Base-by-base conservation (phyloP, 2,888 invertebrate genomes). In the Parelbella ahira region DNA sequence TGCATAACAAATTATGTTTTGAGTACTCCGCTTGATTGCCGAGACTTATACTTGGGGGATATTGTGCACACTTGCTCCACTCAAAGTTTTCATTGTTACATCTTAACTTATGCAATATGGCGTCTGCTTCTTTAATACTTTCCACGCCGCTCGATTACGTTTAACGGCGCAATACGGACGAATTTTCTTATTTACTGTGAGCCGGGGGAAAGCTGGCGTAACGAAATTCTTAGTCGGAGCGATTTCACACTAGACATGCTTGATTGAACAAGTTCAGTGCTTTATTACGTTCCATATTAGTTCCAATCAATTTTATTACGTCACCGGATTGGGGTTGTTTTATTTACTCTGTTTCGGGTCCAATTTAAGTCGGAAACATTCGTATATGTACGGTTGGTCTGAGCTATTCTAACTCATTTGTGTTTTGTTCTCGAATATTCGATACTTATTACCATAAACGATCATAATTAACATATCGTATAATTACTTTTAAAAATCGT, bases 101-200 rank as follows among this genome's bases (percentile, higher is more conserved):
- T 79, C 80, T 74, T 71, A 86, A 86, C 84, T 86, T 86, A 80
- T 78, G 84, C 83, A 83, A 83, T 86, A 84, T 82, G 78, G 70
- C 77, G 78, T 79, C 74, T 75, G 79, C 78, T 79, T 78, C 79
- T 79, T 82, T 84, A 81, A 84, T 84, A 84, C 86, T 84, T 87
- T 83, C 75, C 70, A 70, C 68, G 70, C 72, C 82, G 84, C 80
- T 84, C 86, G 86, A 87, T 87, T 86, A 80, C 81, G 65, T 76
- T 83, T 86, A 84, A 86, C 81, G 77, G 73, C 79, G 67, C 70
- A 69, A 70, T 80, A 70, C 74, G 71, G 74, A 78, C 72, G 74
- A 86, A 83, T 84, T 81, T 77, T 80, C 78, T 84, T 86, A 84
- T 83, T 84, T 83, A 81, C 81, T 72, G 73, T 77, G 71, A 79